phyloP scores from a whole-genome alignment of 2,113 vertebrate species.

The Rhombomys opimus region DNA sequence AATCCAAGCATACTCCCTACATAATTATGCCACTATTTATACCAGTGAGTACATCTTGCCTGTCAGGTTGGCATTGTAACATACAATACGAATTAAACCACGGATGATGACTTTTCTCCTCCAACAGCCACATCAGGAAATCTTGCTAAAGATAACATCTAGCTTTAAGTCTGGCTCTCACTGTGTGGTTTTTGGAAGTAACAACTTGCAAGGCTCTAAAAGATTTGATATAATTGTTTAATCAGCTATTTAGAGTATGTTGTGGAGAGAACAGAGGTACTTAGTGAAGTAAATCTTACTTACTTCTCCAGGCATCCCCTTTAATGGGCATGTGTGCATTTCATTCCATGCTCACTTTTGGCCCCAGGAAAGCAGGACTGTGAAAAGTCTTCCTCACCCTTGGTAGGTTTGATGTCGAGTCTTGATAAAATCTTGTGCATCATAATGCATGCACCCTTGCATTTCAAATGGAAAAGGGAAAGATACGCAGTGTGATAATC shows the following conservation, averaged over 20 bases:
- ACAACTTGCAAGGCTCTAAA: background rate
- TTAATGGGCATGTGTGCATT: background rate
- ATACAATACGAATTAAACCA: background rate
- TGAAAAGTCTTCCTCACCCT: background rate
- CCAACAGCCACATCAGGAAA: background rate
- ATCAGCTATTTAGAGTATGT: background rate
- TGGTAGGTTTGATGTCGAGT: too few species aligned
- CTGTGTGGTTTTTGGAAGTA: background rate
- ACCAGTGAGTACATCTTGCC: too few species aligned
- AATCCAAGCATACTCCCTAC: background rate
- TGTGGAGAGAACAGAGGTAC: background rate
- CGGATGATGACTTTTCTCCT: background rate
- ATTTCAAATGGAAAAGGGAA: background rate
- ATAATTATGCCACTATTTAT: background rate
- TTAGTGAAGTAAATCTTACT: too few species aligned
- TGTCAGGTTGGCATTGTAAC: too few species aligned
- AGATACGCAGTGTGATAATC: background rate
- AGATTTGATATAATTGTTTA: background rate
- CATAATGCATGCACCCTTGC: background rate
- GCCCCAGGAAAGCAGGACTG: background rate
- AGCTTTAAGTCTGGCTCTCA: background rate
- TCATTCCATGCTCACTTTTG: background rate
- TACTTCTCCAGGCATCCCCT: fast-evolving
- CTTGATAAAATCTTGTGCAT: too few species aligned
- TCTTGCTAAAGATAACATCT: background rate